A percentile compares a stretch with the other conserved stretches of the same genome.
These are phyloP conservation scores for Chrysaora quinquecirrha DNA, from an alignment of 30 jellyfish, hydroid and myxozoan species.

Conservation along the genomic window DNA sequence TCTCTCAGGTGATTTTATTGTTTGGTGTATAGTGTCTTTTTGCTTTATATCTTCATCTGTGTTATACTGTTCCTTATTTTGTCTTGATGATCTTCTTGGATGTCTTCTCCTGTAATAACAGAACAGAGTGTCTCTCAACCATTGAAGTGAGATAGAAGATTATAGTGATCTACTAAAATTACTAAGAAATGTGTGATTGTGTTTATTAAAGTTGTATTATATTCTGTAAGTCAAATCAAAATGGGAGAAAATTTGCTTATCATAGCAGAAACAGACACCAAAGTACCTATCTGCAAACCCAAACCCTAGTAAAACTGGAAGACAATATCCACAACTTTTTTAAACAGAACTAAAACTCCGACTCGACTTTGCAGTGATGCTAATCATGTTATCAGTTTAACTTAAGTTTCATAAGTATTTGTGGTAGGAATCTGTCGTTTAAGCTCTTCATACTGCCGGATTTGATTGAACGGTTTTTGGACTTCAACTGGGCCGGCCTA, in stretches of 20 bases:
- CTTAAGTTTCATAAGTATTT: too few relatives aligned
- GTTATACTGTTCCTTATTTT: background rate
- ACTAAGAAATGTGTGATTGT: background rate
- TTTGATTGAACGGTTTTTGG: too few relatives aligned
- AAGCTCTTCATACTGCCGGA: too few relatives aligned
- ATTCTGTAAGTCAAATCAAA: background rate
- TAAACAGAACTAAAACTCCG: too few relatives aligned
- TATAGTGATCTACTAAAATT: background rate
- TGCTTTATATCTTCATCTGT: background rate
- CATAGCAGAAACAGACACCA: background rate
- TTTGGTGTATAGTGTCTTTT: background rate
- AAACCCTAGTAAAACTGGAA: too few relatives aligned
- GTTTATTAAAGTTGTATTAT: background rate
- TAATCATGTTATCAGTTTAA: too few relatives aligned
- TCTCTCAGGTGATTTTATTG: background rate
- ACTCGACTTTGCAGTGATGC: too few relatives aligned
- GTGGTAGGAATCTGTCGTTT: too few relatives aligned
- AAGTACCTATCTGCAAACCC: background rate
- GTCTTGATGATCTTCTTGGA: background rate
- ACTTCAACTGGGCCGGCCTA: too few relatives aligned
- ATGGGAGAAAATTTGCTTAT: background rate
- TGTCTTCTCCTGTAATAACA: background rate
- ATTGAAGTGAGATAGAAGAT: background rate
- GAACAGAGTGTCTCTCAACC: background rate
- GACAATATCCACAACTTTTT: too few relatives aligned